phyloP scores from a whole-genome alignment of 2,888 invertebrate genomes.

The Lithophane socia region DNA sequence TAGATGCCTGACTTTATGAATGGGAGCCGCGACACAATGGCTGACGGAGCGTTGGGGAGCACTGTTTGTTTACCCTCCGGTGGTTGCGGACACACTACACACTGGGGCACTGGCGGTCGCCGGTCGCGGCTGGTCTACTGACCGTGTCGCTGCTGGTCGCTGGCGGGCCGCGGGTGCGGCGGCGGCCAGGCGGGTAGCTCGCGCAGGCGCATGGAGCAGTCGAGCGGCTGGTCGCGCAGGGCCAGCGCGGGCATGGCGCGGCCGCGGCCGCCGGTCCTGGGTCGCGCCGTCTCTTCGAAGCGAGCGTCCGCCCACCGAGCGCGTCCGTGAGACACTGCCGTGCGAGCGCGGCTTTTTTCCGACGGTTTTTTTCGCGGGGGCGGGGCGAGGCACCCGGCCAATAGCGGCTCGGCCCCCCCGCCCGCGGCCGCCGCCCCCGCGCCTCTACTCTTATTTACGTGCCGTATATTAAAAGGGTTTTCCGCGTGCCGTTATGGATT shows the following conservation, averaged over 20 bases:
- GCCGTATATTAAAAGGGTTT: constrained; percentile 91
- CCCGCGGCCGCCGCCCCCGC: constrained; percentile 72
- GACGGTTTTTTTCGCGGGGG: constrained; percentile 85
- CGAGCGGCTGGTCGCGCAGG: constrained; percentile 92
- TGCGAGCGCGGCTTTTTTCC: constrained; percentile 83
- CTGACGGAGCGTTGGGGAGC: constrained; percentile 38
- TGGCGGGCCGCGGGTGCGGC: constrained; percentile 76
- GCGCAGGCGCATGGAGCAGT: constrained; percentile 93
- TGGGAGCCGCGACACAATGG: constrained; percentile 53
- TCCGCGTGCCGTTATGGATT: constrained; percentile 90
- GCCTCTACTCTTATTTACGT: constrained; percentile 86
- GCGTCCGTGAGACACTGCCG: constrained; percentile 88
- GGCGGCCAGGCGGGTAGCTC: constrained; percentile 86
- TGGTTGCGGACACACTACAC: constrained; percentile 50
- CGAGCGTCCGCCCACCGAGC: constrained; percentile 85
- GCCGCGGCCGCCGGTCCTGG: constrained; percentile 90
- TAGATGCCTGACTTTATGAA: constrained; percentile 51
- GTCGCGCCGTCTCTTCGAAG: constrained; percentile 84
- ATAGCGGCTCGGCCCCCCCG: constrained; percentile 76
- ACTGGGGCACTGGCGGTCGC: constrained; percentile 51
- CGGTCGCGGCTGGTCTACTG: constrained; percentile 73
- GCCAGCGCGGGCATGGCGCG: constrained; percentile 92
- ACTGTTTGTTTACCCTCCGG: constrained; percentile 57
- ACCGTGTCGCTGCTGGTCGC: constrained; percentile 79
- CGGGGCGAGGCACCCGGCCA: constrained; percentile 83